These are phyloP conservation scores for Galerucella nymphaeae DNA, from an alignment of 2,888 invertebrate species.

Conservation along the genomic window DNA sequence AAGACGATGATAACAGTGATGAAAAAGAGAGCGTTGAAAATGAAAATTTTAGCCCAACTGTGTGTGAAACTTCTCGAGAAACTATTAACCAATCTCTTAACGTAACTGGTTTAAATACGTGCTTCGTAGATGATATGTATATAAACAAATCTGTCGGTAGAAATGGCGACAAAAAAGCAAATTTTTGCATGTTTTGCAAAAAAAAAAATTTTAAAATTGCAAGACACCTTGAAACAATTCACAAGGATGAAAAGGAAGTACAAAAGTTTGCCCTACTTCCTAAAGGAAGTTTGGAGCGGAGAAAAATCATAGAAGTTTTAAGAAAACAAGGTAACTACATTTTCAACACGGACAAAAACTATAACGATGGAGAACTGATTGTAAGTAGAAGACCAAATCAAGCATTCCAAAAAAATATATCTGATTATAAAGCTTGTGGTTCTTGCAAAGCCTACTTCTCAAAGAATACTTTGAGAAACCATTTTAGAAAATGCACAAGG, in stretches of 20 bases:
- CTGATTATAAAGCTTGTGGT: conserved; percentile 25
- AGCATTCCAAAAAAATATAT: neutral
- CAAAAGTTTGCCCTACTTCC: conserved; percentile 23
- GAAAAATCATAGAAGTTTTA: conserved; percentile 19
- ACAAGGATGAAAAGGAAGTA: conserved; percentile 24
- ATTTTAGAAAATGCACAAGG: conserved; percentile 25
- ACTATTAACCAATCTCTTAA: conserved; percentile 1
- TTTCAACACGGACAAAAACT: conserved; percentile 26
- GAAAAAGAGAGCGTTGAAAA: neutral
- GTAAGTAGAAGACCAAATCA: conserved; percentile 17
- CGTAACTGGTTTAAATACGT: neutral
- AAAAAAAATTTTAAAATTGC: conserved; percentile 30
- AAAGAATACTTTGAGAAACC: conserved; percentile 11
- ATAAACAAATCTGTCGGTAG: conserved; percentile 6
- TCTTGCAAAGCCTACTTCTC: conserved; percentile 30
- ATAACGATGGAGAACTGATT: conserved; percentile 25
- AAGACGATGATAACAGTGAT: conserved; percentile 2
- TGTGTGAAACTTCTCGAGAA: conserved; percentile 4
- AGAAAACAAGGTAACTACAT: conserved; percentile 27
- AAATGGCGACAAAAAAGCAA: conserved; percentile 23
- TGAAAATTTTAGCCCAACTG: conserved; percentile 2
- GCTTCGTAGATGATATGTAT: neutral
- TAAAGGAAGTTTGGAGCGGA: conserved; percentile 17
- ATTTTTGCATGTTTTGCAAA: conserved; percentile 28
- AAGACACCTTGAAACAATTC: conserved; percentile 20